phyloP scores from a whole-genome alignment of 1,140 invertebrate species.

The Ooceraea biroi region DNA sequence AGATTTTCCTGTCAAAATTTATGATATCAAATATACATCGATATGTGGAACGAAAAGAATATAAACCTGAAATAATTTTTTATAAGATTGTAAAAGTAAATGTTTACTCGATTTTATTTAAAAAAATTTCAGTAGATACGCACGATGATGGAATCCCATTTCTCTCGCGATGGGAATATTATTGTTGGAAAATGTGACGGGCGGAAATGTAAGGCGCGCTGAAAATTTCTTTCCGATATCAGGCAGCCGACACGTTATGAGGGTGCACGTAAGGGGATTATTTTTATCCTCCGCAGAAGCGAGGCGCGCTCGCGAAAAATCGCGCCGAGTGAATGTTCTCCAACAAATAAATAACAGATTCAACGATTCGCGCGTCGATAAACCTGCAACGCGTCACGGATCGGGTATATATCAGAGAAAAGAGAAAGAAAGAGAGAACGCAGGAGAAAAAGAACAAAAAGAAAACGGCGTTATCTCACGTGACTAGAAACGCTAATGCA shows the following conservation, averaged over 20 bases:
- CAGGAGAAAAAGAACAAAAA: conserved; percentile 6
- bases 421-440: not conserved
- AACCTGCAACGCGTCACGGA: conserved; percentile 17
- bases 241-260: not conserved
- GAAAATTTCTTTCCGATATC: conserved; percentile 60
- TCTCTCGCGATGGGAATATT: conserved; percentile 28
- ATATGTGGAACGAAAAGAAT: too few relatives aligned
- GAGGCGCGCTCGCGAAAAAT: conserved; percentile 38
- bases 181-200: conserved; percentile 32
- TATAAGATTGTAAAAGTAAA: not conserved
- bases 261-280: conserved; percentile 27
- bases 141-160: conserved; percentile 6
- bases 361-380: conserved; percentile 41
- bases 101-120: not conserved
- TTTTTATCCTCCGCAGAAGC: conserved; percentile 23
- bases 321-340: conserved; percentile 41
- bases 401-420: not conserved
- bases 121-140: conserved; percentile 2
- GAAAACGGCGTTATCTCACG: conserved; percentile 37
- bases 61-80: too few relatives aligned
- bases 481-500: conserved; percentile 49
- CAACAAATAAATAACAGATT: conserved; percentile 57
- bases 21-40: too few relatives aligned
- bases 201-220: conserved; percentile 8
- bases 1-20: not conserved